Evolutionary conservation across 37 sponge, comb jelly and placozoan species (phyloP), one percentile per base, ranked within the genome.

Genomic region (Diacarnus erythraeanus): DNA sequence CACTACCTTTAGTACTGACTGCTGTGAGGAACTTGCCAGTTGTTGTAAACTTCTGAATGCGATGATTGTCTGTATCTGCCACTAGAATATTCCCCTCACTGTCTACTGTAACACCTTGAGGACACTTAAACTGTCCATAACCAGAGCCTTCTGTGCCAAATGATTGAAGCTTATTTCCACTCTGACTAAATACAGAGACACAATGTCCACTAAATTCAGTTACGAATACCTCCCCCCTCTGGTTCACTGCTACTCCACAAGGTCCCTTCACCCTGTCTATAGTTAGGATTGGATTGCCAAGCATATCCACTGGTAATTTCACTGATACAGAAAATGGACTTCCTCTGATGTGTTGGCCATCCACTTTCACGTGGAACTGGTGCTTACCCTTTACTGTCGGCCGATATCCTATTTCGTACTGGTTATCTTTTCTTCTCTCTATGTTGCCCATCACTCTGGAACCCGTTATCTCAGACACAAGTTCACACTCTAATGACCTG

Each of bases 31-130:
- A 85, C 43, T 61, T 25, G 17, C 90, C 90, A 8, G 81, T 82
- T 18, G 70, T 21, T 0, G 85, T 79, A 71, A 90, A 84, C 43
- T 67, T 70, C 66, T 84, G 82, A 41, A 77, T 69, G 23, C 84
- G 44, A 65, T 83, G 51, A 51, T 83, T 83, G 9, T n/a, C 42
- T 38, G 37, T 61, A 30, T 82, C 82, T 8, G 68, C 75, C 18
- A 83, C 74, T 27, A 75, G 35, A 18, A 83, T 75, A 57, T 83
- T 65, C 8, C 41, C 83, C 35, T 64, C 35, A 0, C 27, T 41
- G 27, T 44, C 64, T 21, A 83, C 65, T 21, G 83, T 57, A 37
- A 83, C 29, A 9, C 83, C 83, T n/a, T 29, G 38, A 33, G 83
- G 75, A 15, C 35, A 23, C 2, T 37, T 30, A 15, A 83, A 63